Conservation (phyloP, 2,797 vertebrate species). For the Taeniopygia guttata region DNA sequence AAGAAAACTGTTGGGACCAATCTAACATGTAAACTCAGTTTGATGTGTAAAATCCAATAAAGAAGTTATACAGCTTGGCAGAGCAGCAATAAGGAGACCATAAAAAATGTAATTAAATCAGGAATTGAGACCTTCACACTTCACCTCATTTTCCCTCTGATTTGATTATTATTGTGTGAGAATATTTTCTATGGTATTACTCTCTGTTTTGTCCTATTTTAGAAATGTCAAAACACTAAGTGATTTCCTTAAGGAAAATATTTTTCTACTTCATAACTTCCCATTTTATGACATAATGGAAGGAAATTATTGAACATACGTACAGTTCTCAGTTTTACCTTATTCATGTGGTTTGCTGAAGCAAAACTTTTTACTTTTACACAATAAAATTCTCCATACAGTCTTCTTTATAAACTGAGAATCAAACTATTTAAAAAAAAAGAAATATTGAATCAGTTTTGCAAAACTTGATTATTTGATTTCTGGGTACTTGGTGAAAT, state of each 20-base stretch:
- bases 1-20: background rate
- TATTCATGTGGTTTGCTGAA: background rate
- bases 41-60: background rate
- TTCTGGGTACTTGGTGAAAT: background rate
- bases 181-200: background rate
- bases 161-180: conserved; percentile 23
- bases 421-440: background rate
- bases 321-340: background rate
- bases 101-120: background rate
- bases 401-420: background rate
- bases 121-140: background rate
- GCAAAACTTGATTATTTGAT: background rate
- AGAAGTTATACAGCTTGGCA: background rate
- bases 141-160: conserved; percentile 42
- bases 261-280: background rate
- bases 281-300: conserved; percentile 3
- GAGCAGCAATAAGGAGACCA: background rate
- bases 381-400: background rate
- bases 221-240: conserved; percentile 49
- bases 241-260: conserved; percentile 33
- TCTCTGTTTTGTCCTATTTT: conserved; percentile 15
- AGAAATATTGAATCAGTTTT: background rate
- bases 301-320: conserved; percentile 1
- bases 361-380: background rate
- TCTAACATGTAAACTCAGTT: background rate